Percentiles rank a stretch among this genome's conserved stretches.
These are phyloP conservation scores for Eilema depressum DNA, from an alignment of 2,888 invertebrate genomes.

Conservation along the genomic window DNA sequence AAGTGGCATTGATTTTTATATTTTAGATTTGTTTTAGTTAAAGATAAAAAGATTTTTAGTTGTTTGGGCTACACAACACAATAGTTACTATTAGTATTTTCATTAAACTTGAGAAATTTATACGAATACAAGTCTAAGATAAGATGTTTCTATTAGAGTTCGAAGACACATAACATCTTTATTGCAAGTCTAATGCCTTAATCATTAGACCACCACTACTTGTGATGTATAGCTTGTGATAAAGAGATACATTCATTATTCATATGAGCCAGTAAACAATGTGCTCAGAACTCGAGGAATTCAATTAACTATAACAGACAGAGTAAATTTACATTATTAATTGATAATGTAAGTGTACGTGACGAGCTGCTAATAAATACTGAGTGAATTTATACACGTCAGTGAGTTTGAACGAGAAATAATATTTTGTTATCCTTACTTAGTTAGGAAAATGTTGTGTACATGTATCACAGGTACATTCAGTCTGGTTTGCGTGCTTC, in stretches of 20 bases:
- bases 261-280: slow-evolving; percentile 10
- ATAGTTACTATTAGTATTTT: too few species aligned
- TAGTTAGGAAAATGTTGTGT: too few species aligned
- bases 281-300: slow-evolving; percentile 16
- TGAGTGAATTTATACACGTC: not conserved
- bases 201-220: not conserved
- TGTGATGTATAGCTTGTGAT: not conserved
- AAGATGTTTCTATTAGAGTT: not conserved
- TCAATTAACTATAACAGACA: slow-evolving; percentile 29
- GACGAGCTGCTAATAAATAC: slow-evolving; percentile 2
- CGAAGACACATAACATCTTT: not conserved
- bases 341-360: slow-evolving; percentile 20
- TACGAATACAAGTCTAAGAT: not conserved
- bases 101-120: not conserved
- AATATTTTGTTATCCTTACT: not conserved
- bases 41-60: too few species aligned
- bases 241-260: not conserved
- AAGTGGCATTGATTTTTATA: too few species aligned
- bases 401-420: not conserved
- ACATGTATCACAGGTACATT: too few species aligned
- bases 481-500: too few species aligned
- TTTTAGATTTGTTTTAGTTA: too few species aligned
- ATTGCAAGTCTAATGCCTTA: not conserved
- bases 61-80: too few species aligned
- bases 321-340: slow-evolving; percentile 32